Conservation (phyloP, 2,888 invertebrate species). For the Pteria penguin region DNA sequence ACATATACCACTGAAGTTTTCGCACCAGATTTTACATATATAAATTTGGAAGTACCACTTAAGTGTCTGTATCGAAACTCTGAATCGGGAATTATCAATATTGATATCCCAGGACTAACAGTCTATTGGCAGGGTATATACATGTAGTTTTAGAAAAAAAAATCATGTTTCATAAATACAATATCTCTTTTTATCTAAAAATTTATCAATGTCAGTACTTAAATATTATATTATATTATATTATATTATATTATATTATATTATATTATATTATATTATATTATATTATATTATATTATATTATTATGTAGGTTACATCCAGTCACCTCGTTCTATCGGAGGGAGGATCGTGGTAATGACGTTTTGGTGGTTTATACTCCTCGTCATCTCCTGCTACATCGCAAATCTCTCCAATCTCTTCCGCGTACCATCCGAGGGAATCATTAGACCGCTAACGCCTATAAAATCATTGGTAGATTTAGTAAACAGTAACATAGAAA, state of each 20-base stretch:
- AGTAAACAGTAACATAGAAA: conserved; percentile 53
- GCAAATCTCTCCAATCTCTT: conserved; percentile 68
- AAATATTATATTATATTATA: too few species aligned
- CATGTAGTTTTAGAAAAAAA: too few species aligned
- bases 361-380: conserved; percentile 71
- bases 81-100: too few species aligned
- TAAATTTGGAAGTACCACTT: too few species aligned
- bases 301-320: conserved; percentile 53
- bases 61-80: too few species aligned
- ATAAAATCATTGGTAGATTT: conserved; percentile 59
- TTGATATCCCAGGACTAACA: too few species aligned
- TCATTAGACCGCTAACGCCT: conserved; percentile 36
- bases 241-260: background rate
- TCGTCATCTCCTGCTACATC: conserved; percentile 66
- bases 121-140: too few species aligned
- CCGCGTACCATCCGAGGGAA: conserved; percentile 46
- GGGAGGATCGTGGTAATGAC: conserved; percentile 62
- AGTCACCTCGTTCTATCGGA: conserved; percentile 68
- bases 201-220: too few species aligned
- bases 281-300: background rate
- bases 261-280: background rate
- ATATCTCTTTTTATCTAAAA: too few species aligned
- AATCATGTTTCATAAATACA: too few species aligned
- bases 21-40: too few species aligned
- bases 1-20: too few species aligned